These are phyloP conservation scores for Spermophilus dauricus DNA, from an alignment of 2,113 vertebrate genomes.

Conservation along the genomic window DNA sequence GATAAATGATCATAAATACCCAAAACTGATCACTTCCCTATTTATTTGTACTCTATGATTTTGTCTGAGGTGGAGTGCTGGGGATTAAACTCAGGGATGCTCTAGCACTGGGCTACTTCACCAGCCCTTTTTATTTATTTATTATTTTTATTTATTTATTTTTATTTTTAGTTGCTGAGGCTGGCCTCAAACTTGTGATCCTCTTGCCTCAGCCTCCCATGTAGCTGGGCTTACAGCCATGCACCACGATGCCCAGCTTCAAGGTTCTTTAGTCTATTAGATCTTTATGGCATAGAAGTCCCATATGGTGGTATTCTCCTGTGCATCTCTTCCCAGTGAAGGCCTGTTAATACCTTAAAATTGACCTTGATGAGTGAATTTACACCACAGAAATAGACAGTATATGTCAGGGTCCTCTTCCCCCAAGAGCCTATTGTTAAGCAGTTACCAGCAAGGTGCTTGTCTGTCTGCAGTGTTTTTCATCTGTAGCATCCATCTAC, in stretches of 20 bases:
- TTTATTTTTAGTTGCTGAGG: no score
- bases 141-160: no score
- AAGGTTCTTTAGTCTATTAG: neutral
- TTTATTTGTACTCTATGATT: neutral
- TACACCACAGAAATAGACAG: neutral
- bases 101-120: no score
- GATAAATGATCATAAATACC: neutral
- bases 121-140: no score
- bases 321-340: neutral
- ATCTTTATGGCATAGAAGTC: neutral
- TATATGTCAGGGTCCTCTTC: neutral
- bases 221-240: no score
- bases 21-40: neutral
- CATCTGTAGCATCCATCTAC: neutral
- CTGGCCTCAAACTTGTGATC: no score
- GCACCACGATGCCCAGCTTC: no score
- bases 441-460: neutral
- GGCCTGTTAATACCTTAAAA: neutral
- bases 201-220: no score
- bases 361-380: neutral
- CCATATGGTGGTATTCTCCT: neutral
- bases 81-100: no score
- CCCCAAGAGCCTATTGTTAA: neutral
- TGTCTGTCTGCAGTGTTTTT: neutral
- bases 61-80: neutral